These are phyloP conservation scores for Hypolimnas misippus DNA, from an alignment of 2,888 invertebrate species.

Conservation along the genomic window DNA sequence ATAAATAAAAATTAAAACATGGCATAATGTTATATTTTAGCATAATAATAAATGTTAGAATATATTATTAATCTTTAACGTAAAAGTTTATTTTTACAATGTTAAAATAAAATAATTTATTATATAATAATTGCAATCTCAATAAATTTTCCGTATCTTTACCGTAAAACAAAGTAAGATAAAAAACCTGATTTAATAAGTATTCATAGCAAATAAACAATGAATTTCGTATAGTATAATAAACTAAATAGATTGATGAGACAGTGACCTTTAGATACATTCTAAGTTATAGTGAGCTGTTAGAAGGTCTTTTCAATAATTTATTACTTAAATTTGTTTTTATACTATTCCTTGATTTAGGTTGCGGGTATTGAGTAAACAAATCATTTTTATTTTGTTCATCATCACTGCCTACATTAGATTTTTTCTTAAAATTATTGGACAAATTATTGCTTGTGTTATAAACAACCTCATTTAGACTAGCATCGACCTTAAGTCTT, in stretches of 20 bases:
- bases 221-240: too few relatives aligned
- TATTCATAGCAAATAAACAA: too few relatives aligned
- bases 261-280: too few relatives aligned
- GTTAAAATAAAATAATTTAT: too few relatives aligned
- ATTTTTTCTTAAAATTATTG: slow-evolving; percentile 51
- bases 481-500: slow-evolving; percentile 50
- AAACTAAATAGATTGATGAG: too few relatives aligned
- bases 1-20: not conserved
- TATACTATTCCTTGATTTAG: slow-evolving; percentile 52
- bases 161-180: too few relatives aligned
- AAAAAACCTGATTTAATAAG: too few relatives aligned
- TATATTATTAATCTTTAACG: too few relatives aligned
- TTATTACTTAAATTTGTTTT: slow-evolving; percentile 19
- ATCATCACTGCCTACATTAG: slow-evolving; percentile 37
- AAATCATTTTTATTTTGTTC: slow-evolving; percentile 59
- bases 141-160: too few relatives aligned
- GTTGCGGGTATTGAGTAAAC: slow-evolving; percentile 66
- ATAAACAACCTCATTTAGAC: slow-evolving; percentile 51
- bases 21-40: not conserved
- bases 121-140: too few relatives aligned
- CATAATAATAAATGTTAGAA: not conserved
- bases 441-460: slow-evolving; percentile 59
- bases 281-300: slow-evolving; percentile 1
- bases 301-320: slow-evolving; percentile 2
- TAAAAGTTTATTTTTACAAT: too few relatives aligned